phyloP scores from a whole-genome alignment of 2,797 vertebrate species.

The Tenualosa thibaudeaui region DNA sequence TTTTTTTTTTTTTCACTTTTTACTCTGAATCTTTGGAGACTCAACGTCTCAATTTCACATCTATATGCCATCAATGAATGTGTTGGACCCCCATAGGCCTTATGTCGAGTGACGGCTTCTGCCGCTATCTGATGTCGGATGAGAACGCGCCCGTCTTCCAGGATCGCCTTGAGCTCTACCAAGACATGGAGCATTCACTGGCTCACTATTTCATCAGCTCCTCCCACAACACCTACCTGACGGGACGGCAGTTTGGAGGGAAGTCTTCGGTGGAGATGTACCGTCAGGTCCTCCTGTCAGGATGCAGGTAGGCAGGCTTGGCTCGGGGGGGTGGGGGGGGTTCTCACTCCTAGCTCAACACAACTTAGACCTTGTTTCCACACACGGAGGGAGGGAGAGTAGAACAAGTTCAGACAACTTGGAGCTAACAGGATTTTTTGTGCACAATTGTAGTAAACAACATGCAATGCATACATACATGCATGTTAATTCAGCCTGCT shows the following conservation, averaged over 20 bases:
- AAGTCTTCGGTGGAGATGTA: constrained; percentile 98
- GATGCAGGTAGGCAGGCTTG: constrained; percentile 83
- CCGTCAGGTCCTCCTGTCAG: constrained; percentile 93
- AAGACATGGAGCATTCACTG: constrained; percentile 96
- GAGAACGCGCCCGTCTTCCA: constrained; percentile 97
- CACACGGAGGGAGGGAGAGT: not conserved
- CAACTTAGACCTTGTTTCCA: not conserved
- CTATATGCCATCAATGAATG: not conserved
- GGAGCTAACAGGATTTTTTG: not conserved
- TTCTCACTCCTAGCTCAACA: not conserved
- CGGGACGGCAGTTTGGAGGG: constrained; percentile 93
- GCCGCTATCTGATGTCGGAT: constrained; percentile 96
- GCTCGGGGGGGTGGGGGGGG: not conserved
- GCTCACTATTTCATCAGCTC: constrained; percentile 98
- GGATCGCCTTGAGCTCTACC: constrained; percentile 93
- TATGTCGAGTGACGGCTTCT: constrained; percentile 96
- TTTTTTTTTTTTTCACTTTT: not conserved
- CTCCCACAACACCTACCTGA: constrained; percentile 96
- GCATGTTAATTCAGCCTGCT: not conserved
- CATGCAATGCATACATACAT: not conserved
- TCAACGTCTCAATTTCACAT: not conserved
- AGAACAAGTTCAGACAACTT: too few species aligned
- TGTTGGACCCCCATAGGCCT: constrained; percentile 65
- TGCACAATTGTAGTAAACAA: not conserved
- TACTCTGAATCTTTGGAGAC: not conserved